A percentile compares a stretch with the other conserved stretches of the same genome.
Conservation (phyloP, 2,888 invertebrate species). For the Rhagonycha fulva region DNA sequence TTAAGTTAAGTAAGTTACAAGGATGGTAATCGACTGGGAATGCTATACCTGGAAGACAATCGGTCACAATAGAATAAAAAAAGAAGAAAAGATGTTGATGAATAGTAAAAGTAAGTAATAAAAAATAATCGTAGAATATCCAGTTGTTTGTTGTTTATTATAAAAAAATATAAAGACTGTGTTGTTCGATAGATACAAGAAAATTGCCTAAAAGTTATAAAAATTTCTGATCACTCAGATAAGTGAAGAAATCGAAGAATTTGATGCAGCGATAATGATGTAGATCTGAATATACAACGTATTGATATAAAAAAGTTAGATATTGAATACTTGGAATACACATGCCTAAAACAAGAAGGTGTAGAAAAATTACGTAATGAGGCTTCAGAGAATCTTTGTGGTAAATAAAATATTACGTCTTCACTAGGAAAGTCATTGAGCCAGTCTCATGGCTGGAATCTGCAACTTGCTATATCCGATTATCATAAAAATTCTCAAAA, state of each 20-base stretch:
- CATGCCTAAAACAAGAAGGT: conserved; percentile 89
- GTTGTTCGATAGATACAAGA: too few species aligned
- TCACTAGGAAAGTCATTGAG: conserved; percentile 90
- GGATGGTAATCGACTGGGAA: too few species aligned
- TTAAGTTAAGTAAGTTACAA: too few species aligned
- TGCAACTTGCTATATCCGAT: conserved; percentile 78
- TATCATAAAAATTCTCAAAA: too few species aligned
- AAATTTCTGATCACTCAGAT: conserved; percentile 74
- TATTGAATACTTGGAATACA: conserved; percentile 89
- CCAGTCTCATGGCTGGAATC: conserved; percentile 88
- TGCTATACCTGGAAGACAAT: too few species aligned
- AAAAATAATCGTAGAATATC: too few species aligned
- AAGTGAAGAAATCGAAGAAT: conserved; percentile 71
- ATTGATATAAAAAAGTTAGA: conserved; percentile 80
- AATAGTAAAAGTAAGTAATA: too few species aligned
- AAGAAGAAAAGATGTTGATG: too few species aligned
- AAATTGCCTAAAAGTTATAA: too few species aligned
- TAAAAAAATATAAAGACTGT: too few species aligned
- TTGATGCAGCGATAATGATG: conserved; percentile 86
- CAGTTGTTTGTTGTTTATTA: too few species aligned
- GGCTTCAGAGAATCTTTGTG: conserved; percentile 87
- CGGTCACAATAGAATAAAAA: too few species aligned
- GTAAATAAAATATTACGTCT: conserved; percentile 85
- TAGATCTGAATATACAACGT: conserved; percentile 62
- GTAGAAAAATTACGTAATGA: conserved; percentile 90